phyloP scores from a whole-genome alignment of 2,113 vertebrate genomes.

The Podarcis raffonei region DNA sequence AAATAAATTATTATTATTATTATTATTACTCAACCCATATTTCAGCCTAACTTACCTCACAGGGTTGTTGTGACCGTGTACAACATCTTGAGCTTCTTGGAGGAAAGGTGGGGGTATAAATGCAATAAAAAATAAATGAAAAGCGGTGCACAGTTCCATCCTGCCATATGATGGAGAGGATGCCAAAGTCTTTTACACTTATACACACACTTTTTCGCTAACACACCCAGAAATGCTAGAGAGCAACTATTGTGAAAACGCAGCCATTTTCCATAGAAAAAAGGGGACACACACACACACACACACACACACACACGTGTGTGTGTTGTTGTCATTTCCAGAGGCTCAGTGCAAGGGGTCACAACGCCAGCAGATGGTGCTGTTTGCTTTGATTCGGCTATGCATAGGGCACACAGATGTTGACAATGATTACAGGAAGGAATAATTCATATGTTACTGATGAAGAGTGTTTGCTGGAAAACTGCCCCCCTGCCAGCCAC shows the following conservation, averaged over 20 bases:
- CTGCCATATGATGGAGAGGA: too few species aligned
- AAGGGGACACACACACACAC: neutral
- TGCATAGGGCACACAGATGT: too few species aligned
- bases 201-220: neutral
- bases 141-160: too few species aligned
- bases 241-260: neutral
- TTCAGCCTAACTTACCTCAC: too few species aligned
- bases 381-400: slow-evolving; percentile 24
- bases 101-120: too few species aligned
- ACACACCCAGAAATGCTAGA: neutral
- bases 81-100: too few species aligned
- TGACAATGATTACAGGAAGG: too few species aligned
- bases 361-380: slow-evolving; percentile 59
- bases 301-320: neutral
- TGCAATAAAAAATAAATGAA: too few species aligned
- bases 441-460: neutral
- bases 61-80: too few species aligned
- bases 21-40: too few species aligned
- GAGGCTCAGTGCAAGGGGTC: slow-evolving; percentile 38
- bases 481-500: neutral
- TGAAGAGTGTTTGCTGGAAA: neutral
- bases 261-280: neutral
- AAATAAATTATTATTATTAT: too few species aligned
- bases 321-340: neutral
- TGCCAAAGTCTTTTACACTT: neutral